Conservation (phyloP, 2,113 vertebrate species). For the Callaeas wilsoni region DNA sequence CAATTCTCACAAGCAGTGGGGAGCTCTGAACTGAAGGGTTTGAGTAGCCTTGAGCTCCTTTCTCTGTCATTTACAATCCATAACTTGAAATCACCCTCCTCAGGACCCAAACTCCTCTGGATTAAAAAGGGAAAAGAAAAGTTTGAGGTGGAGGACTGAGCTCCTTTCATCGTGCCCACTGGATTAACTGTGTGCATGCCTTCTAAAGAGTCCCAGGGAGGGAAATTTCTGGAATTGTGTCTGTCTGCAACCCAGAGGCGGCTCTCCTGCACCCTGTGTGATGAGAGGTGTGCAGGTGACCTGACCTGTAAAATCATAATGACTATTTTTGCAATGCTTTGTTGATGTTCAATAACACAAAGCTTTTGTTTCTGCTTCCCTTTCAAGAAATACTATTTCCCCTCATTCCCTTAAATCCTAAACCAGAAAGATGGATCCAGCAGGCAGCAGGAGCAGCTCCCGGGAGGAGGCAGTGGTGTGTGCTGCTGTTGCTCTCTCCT, state of each 20-base stretch:
- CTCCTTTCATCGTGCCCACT: not conserved
- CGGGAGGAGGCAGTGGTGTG: not conserved
- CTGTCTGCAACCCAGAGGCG: not conserved
- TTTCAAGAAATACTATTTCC: not conserved
- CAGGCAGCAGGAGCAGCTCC: not conserved
- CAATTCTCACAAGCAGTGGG: not conserved
- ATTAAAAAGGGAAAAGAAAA: not conserved
- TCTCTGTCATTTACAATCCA: not conserved
- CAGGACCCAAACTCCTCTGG: not conserved
- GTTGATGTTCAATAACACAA: not conserved
- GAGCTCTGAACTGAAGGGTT: not conserved
- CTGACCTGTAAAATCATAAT: not conserved
- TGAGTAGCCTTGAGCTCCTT: not conserved
- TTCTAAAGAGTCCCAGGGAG: not conserved
- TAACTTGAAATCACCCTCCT: not conserved
- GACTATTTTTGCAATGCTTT: not conserved
- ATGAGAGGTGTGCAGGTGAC: not conserved
- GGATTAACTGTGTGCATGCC: not conserved
- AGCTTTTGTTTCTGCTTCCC: not conserved
- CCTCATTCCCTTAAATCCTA: not conserved
- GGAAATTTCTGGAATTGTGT: not conserved
- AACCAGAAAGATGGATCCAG: not conserved
- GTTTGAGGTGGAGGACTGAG: not conserved
- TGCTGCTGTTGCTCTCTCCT: not conserved
- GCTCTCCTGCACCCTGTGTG: not conserved